Percentiles rank a stretch among this genome's conserved stretches.
Evolutionary conservation across 2,797 vertebrate genomes (phyloP).

Genomic region (Prunella strophiata): DNA sequence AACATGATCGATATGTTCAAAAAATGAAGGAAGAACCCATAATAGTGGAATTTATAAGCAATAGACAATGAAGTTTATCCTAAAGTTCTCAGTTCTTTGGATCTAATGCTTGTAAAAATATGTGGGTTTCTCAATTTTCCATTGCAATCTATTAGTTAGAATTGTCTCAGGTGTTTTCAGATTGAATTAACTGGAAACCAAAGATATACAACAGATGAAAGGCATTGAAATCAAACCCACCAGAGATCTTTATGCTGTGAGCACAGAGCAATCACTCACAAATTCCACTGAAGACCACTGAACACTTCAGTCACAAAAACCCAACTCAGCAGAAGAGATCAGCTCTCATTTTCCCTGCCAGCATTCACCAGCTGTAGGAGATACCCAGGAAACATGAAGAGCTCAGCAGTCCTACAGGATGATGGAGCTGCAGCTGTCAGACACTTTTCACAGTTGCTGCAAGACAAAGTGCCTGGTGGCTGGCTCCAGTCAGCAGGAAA

Average conservation of each 20-base stretch:
- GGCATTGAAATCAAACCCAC: not conserved
- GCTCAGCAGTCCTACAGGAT: not conserved
- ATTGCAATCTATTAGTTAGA: not conserved
- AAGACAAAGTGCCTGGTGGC: not conserved
- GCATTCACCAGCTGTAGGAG: not conserved
- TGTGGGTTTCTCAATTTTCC: not conserved
- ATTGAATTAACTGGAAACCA: not conserved
- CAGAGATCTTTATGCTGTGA: not conserved
- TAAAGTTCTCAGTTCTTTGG: not conserved
- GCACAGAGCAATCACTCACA: not conserved
- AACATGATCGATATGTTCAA: not conserved
- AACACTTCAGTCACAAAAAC: not conserved
- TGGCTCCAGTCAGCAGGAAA: not conserved
- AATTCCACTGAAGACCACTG: not conserved
- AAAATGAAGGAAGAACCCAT: not conserved
- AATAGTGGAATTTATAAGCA: not conserved
- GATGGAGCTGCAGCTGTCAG: not conserved
- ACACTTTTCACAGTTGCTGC: not conserved
- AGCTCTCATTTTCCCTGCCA: slow-evolving; percentile 17
- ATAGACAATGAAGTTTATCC: not conserved
- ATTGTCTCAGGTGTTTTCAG: not conserved
- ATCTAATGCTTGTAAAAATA: not conserved
- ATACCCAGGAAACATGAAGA: not conserved
- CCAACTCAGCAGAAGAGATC: not conserved
- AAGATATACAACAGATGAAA: not conserved